A percentile compares a stretch with the other conserved stretches of the same genome.
Evolutionary conservation across 2,113 vertebrate genomes (phyloP).

Genomic region (Spermophilus dauricus): DNA sequence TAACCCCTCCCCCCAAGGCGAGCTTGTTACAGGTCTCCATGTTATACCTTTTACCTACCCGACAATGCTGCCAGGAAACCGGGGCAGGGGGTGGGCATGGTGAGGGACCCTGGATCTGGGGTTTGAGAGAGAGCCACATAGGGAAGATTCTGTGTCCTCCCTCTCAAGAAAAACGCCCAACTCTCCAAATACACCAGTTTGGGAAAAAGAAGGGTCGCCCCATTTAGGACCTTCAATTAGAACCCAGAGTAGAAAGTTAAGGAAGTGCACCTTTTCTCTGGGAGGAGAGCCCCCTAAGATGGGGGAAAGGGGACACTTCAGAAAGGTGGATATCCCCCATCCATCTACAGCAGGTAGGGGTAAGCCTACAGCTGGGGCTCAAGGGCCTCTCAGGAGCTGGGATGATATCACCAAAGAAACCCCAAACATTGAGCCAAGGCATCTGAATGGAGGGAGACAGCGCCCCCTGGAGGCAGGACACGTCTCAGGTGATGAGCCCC

Average conservation of each 20-base stretch:
- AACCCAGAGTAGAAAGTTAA: slow-evolving; percentile 62
- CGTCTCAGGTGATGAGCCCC: neutral
- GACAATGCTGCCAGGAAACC: slow-evolving; percentile 52
- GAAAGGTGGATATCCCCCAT: slow-evolving; percentile 37
- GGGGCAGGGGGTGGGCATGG: neutral
- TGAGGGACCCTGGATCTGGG: neutral
- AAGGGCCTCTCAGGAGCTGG: slow-evolving; percentile 41
- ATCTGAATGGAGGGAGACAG: slow-evolving; percentile 58
- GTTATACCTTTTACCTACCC: neutral
- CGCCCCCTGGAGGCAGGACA: slow-evolving; percentile 51
- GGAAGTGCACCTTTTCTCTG: slow-evolving; percentile 82
- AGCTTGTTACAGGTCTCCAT: neutral
- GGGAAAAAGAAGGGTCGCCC: slow-evolving; percentile 9
- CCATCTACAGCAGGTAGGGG: neutral
- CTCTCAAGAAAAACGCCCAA: slow-evolving; percentile 44
- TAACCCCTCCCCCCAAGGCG: neutral
- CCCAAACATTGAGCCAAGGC: slow-evolving; percentile 70
- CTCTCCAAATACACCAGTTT: slow-evolving; percentile 9
- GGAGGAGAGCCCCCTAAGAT: slow-evolving; percentile 51
- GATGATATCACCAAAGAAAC: slow-evolving; percentile 48
- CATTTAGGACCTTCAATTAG: slow-evolving; percentile 4
- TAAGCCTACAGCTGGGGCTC: slow-evolving; percentile 38
- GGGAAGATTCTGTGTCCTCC: slow-evolving; percentile 31
- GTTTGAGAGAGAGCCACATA: neutral
- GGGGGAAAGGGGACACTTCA: slow-evolving; percentile 45